Conservation (phyloP, 2,888 invertebrate species). For the Beris chalybata region DNA sequence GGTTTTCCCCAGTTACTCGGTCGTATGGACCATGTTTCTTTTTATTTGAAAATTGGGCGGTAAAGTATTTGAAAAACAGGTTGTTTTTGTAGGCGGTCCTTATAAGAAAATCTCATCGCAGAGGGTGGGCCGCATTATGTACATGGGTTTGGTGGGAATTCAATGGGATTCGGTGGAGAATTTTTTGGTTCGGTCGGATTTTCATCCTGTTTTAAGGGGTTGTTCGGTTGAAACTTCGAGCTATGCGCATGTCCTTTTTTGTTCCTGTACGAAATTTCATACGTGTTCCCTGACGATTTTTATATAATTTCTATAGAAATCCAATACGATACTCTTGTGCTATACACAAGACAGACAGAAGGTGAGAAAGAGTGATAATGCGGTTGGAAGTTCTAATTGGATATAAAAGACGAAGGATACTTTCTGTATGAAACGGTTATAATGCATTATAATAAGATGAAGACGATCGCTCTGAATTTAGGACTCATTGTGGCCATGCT, state of each 20-base stretch:
- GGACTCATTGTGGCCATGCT: neutral
- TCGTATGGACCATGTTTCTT: constrained; percentile 12
- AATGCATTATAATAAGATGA: constrained; percentile 26
- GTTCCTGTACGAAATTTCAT: constrained; percentile 3
- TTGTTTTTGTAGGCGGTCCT: constrained; percentile 15
- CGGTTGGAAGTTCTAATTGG: constrained; percentile 30
- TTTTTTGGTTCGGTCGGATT: neutral
- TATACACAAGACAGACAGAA: constrained; percentile 6
- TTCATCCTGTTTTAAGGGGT: too few relatives aligned
- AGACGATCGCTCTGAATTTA: constrained; percentile 8
- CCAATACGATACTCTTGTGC: constrained; percentile 3
- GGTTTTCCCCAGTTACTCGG: constrained; percentile 20
- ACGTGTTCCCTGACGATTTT: neutral
- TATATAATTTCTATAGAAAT: neutral
- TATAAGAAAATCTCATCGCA: neutral
- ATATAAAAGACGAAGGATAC: constrained; percentile 32
- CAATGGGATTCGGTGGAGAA: constrained; percentile 20
- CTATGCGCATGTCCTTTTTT: constrained; percentile 24
- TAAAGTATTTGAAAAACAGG: constrained; percentile 1
- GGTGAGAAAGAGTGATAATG: constrained; percentile 28
- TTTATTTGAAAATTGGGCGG: neutral
- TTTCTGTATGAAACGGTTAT: constrained; percentile 29
- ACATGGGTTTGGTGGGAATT: constrained; percentile 19
- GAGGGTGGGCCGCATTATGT: constrained; percentile 14
- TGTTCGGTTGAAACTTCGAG: neutral